Evolutionary conservation across 2,113 vertebrate species (phyloP), one percentile per base, ranked within the genome.

Genomic region (Limanda limanda): DNA sequence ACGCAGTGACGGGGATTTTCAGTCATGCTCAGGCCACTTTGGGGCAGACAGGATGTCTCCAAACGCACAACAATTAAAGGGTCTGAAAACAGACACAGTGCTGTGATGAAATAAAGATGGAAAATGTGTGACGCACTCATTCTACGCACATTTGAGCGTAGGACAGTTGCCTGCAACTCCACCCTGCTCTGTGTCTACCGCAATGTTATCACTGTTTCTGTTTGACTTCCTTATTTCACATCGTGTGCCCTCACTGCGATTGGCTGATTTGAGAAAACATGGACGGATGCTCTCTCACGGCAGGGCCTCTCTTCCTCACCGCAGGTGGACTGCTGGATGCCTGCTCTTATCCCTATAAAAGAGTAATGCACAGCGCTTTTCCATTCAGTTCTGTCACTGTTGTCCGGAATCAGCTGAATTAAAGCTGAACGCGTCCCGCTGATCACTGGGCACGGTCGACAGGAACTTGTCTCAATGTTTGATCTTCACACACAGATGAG

Each of bases 401-500:
- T 72, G 68, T 14, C 56, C 58, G 27, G 21, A 68, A 55, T 72
- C 25, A 15, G 27, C 31, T 54, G 64, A 74, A 79, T 75, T 85
- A 80, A 71, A 83, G 47, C 35, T 71, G 76, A 82, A 67, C 3
- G 37, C 54, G 17, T 57, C 80, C 75, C 4, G 11, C 37, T 55
- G 75, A 68, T 66, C 56, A 25, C 57, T 17, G 48, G n/a, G 48
- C 31, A 57, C 42, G 47, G 62, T 68, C 17, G 10, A 40, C 66
- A 83, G 68, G 65, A 89, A 58, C 59, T 59, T 79, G 65, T 79
- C 67, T 52, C 47, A 4, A 74, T 67, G 63, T 81, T 62, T 76
- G 74, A 77, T 73, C 74, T 31, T 81, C 66, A 73, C 65, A 35
- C 48, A 57, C 37, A 63, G 60, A 78, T 71, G 11, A 27, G 51